Percentiles rank a stretch among this genome's conserved stretches.
Evolutionary conservation across 1,140 invertebrate genomes (phyloP).

Genomic region (Euwallacea similis): DNA sequence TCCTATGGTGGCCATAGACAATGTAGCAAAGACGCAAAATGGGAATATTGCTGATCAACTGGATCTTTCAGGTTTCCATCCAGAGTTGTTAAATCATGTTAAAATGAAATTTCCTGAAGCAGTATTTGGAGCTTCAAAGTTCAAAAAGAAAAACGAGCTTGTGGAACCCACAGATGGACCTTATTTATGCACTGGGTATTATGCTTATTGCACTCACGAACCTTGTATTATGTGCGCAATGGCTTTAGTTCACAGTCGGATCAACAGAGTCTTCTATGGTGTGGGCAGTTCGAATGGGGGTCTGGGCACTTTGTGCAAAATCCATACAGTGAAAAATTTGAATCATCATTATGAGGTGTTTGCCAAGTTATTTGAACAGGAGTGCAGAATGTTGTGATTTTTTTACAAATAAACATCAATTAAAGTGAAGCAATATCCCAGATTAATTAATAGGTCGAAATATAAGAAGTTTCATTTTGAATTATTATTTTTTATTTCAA

Average conservation of each 20-base stretch:
- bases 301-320: slow-evolving; percentile 68
- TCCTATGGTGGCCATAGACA: slow-evolving; percentile 82
- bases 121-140: slow-evolving; percentile 48
- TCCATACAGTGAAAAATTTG: slow-evolving; percentile 77
- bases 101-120: slow-evolving; percentile 41
- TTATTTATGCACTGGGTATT: slow-evolving; percentile 89
- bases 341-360: slow-evolving; percentile 92
- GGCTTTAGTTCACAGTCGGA: slow-evolving; percentile 88
- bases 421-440: too few relatives aligned
- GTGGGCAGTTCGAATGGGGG: slow-evolving; percentile 64
- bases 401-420: too few relatives aligned
- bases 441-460: too few relatives aligned
- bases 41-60: slow-evolving; percentile 62
- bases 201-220: slow-evolving; percentile 80
- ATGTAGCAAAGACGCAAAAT: slow-evolving; percentile 78
- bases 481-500: too few relatives aligned
- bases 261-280: slow-evolving; percentile 80
- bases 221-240: slow-evolving; percentile 94
- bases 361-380: slow-evolving; percentile 43
- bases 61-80: slow-evolving; percentile 44
- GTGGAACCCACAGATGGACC: slow-evolving; percentile 57
- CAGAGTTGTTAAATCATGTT: slow-evolving; percentile 39
- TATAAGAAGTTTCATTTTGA: too few relatives aligned
- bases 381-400: slow-evolving; percentile 31
- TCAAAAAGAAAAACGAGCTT: slow-evolving; percentile 51